These are phyloP conservation scores for Xiphophorus birchmanni DNA, from an alignment of 2,797 vertebrate species.

Conservation along the genomic window DNA sequence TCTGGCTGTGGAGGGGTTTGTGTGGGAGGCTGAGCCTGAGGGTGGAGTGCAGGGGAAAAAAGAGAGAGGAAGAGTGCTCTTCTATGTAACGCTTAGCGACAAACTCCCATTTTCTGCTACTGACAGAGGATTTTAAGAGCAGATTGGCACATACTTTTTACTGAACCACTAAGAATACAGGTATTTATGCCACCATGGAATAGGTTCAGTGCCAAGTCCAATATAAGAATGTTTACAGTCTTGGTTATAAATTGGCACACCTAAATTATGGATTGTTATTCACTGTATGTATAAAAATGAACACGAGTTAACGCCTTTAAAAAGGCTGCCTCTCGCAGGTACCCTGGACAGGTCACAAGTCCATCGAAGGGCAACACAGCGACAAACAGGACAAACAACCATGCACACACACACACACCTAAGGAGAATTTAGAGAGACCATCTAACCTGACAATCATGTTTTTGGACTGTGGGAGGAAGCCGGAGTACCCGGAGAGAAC, in stretches of 20 bases:
- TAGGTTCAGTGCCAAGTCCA: constrained; percentile 8
- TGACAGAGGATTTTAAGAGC: constrained; percentile 49
- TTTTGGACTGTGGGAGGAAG: too few species aligned
- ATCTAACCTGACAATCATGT: too few species aligned
- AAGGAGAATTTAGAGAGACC: too few species aligned
- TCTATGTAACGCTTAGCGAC: constrained; percentile 58
- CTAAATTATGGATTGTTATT: background rate
- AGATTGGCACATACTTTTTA: constrained; percentile 33
- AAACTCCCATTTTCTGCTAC: constrained; percentile 57
- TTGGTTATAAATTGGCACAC: background rate
- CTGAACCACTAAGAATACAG: constrained; percentile 45
- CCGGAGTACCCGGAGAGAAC: too few species aligned
- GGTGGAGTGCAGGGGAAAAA: constrained; percentile 15
- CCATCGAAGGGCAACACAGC: too few species aligned
- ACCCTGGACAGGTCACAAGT: too few species aligned
- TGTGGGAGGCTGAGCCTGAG: constrained; percentile 65
- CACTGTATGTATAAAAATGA: background rate
- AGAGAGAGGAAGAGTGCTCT: constrained; percentile 26
- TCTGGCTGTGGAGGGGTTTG: constrained; percentile 73
- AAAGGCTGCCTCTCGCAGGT: too few species aligned
- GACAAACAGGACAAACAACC: too few species aligned
- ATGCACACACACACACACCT: too few species aligned
- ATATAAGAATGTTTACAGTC: background rate
- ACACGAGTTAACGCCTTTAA: background rate
- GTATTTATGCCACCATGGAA: constrained; percentile 33